These are phyloP conservation scores for Campylomormyrus numenius DNA, from an alignment of 2,113 vertebrate species.

Conservation along the genomic window DNA sequence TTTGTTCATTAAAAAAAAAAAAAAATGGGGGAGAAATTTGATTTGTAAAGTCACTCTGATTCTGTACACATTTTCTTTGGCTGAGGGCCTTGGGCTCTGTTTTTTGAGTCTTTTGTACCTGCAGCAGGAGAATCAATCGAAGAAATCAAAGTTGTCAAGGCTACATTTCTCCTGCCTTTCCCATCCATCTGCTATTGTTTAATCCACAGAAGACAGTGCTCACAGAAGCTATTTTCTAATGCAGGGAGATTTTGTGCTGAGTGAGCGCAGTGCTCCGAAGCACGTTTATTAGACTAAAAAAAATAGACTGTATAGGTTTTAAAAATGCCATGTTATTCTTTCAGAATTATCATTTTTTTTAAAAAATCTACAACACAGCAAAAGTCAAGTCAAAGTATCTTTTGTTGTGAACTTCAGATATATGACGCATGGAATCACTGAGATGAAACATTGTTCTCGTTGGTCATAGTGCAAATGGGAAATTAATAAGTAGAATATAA, in stretches of 20 bases:
- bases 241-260: slow-evolving; percentile 5
- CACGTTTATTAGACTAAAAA: slow-evolving; percentile 15
- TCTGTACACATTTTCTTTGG: slow-evolving; percentile 7
- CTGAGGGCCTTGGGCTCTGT: slow-evolving; percentile 35
- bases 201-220: slow-evolving; percentile 17
- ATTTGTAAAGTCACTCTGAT: slow-evolving; percentile 33
- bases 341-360: background rate
- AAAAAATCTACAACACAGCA: background rate
- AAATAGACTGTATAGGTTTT: background rate
- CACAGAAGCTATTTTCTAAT: slow-evolving; percentile 17
- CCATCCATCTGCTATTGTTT: background rate
- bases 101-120: slow-evolving; percentile 37
- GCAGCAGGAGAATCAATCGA: slow-evolving; percentile 30
- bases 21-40: slow-evolving; percentile 25
- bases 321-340: background rate
- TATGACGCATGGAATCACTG: background rate
- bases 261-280: background rate
- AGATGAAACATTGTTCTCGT: background rate
- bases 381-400: background rate
- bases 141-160: slow-evolving; percentile 33
- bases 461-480: background rate
- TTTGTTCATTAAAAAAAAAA: slow-evolving; percentile 26
- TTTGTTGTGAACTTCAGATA: background rate
- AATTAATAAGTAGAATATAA: background rate
- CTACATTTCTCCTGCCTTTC: slow-evolving; percentile 20